A percentile compares a stretch with the other conserved stretches of the same genome.
These are phyloP conservation scores for Furnarius figulus DNA, from an alignment of 2,113 vertebrate genomes.

Conservation along the genomic window DNA sequence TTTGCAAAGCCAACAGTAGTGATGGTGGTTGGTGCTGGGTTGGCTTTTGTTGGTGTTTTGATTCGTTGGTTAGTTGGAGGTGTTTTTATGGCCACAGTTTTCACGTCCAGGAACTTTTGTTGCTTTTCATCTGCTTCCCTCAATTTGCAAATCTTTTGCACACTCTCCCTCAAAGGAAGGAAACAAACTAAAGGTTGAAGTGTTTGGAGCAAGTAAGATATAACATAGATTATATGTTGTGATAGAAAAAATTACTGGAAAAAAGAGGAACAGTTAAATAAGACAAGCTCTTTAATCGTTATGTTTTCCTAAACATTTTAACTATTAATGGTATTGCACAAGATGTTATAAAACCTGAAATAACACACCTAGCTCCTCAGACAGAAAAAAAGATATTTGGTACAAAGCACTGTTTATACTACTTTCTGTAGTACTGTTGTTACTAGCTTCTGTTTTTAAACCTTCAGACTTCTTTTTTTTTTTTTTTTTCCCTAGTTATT, in stretches of 20 bases:
- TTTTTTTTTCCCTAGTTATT: background rate
- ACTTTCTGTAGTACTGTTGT: background rate
- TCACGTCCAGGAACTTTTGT: background rate
- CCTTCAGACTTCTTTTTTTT: background rate
- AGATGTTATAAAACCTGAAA: background rate
- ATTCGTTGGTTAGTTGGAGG: background rate
- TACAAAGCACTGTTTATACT: background rate
- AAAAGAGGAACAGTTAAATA: background rate
- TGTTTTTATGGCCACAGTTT: background rate
- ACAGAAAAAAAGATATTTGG: background rate
- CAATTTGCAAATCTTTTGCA: background rate
- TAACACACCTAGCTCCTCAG: background rate
- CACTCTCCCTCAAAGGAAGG: background rate
- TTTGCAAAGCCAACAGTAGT: background rate
- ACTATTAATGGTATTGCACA: background rate
- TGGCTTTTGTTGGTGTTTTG: background rate
- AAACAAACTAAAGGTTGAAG: background rate
- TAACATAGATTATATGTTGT: background rate
- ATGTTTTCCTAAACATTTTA: background rate
- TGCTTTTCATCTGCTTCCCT: background rate
- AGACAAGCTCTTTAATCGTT: background rate
- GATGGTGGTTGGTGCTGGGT: background rate
- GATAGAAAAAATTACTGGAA: background rate
- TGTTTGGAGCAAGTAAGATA: background rate
- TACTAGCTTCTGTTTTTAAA: background rate